Percentiles rank a stretch among this genome's conserved stretches.
These are phyloP conservation scores for Heliconius hewitsoni DNA, from an alignment of 1,140 invertebrate genomes.

Conservation along the genomic window DNA sequence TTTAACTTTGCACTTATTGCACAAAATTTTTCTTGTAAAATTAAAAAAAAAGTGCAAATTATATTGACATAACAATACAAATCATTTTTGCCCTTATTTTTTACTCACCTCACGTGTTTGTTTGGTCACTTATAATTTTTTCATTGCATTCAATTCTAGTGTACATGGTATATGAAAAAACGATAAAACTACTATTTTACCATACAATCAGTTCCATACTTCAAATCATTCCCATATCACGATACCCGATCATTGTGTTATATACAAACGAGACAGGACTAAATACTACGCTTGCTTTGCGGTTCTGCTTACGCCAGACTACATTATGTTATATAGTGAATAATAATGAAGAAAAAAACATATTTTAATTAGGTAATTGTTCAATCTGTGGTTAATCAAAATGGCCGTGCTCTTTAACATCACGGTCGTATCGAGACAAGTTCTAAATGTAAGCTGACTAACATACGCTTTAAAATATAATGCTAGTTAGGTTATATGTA, in stretches of 20 bases:
- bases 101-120: conserved; percentile 2
- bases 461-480: conserved; percentile 33
- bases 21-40: background rate
- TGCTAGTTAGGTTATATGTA: conserved; percentile 17
- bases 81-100: background rate
- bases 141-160: conserved; percentile 21
- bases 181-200: conserved; percentile 1
- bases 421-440: conserved; percentile 17
- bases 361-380: background rate
- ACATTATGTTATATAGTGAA: background rate
- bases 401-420: background rate
- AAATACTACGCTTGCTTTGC: conserved; percentile 42
- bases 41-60: background rate
- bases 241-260: conserved; percentile 38
- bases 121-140: conserved; percentile 8
- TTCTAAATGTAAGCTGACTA: conserved; percentile 36
- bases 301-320: conserved; percentile 39
- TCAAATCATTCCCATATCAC: conserved; percentile 37
- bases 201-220: conserved; percentile 41
- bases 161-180: conserved; percentile 28
- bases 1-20: background rate
- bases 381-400: background rate
- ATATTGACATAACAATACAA: background rate
- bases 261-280: conserved; percentile 22
- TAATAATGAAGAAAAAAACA: background rate